Base-by-base conservation (phyloP, 2,797 vertebrate genomes). In the Cossypha dichroa region DNA sequence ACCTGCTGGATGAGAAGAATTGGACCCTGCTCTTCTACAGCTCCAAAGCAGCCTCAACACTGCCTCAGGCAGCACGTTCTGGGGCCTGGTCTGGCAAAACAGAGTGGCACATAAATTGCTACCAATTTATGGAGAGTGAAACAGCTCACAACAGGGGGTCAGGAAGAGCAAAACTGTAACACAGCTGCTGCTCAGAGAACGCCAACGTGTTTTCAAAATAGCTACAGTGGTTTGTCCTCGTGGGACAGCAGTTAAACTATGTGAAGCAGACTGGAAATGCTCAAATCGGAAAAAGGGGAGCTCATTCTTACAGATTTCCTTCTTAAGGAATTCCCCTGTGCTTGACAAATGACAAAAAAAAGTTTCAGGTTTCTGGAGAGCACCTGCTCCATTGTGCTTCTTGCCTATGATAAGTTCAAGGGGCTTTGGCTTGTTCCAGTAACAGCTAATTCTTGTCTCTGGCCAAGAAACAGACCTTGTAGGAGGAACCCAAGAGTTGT, bases 61-160 rank as follows among this genome's bases (percentile, higher is more conserved):
- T 59, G 63, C 49, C 62, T 31, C 78, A 54, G 26, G 79, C 55
- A 95, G 63, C 48, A 4, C 0, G 13, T 45, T 70, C 18, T 4
- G 15, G 43, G 22, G n/a, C 25, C 31, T 33, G 64, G 40, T 22
- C 56, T 46, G 31, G 54, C 66, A 85, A 67, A 80, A 62, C 0
- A 78, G 58, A 73, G 34, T 13, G 13, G 82, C 69, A 66, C 58
- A 6, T 5, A 86, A 93, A 95, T 67, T 64, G 76, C 76, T 84
- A 68, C 85, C 90, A 66, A 96, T 91, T 96, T 88, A 84, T 17
- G 28, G 26, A 41, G 63, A 82, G 68, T 18, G 64, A 80, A 85
- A 83, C 36, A 80, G 90, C 82, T 88, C 91, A 38, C 89, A 77
- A 10, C 15, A 66, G 1, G 87, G 81, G 36, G 21, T 74, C 52